Evolutionary conservation across 2,888 invertebrate genomes (phyloP).

Genomic region (Eupithecia vulgata): DNA sequence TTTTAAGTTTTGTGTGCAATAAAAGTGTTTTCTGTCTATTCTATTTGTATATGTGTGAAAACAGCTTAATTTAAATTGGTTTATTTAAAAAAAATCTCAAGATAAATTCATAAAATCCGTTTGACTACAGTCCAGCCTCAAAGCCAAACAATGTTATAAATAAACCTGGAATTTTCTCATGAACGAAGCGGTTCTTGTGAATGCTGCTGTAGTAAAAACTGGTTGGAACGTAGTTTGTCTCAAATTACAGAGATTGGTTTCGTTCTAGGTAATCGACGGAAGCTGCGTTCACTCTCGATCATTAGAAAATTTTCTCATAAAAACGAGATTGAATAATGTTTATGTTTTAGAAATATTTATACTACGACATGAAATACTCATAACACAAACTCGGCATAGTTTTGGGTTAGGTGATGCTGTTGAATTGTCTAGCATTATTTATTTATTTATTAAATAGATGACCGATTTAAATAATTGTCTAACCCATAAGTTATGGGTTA

Average conservation of each 20-base stretch:
- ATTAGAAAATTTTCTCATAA: conserved; percentile 5
- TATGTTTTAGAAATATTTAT: background rate
- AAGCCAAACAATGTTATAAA: conserved; percentile 29
- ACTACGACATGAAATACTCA: background rate
- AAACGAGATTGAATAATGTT: background rate
- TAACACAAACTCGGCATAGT: no score
- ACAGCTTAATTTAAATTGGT: no score
- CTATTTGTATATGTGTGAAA: background rate
- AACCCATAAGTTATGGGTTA: no score
- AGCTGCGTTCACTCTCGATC: conserved; percentile 3
- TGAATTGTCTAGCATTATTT: no score
- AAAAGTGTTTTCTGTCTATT: no score
- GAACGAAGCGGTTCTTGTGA: conserved; percentile 20
- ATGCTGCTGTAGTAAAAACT: conserved; percentile 18
- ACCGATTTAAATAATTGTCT: no score
- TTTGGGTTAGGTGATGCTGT: no score
- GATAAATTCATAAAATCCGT: background rate
- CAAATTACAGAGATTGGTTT: conserved; percentile 19
- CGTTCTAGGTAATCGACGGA: conserved; percentile 27
- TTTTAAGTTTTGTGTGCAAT: no score
- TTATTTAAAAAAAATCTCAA: no score
- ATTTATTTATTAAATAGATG: no score
- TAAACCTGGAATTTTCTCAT: conserved; percentile 25
- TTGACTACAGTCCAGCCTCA: background rate
- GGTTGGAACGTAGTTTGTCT: conserved; percentile 12